Evolutionary conservation across 2,888 invertebrate species (phyloP).

Genomic region (Cephus nigrinus): DNA sequence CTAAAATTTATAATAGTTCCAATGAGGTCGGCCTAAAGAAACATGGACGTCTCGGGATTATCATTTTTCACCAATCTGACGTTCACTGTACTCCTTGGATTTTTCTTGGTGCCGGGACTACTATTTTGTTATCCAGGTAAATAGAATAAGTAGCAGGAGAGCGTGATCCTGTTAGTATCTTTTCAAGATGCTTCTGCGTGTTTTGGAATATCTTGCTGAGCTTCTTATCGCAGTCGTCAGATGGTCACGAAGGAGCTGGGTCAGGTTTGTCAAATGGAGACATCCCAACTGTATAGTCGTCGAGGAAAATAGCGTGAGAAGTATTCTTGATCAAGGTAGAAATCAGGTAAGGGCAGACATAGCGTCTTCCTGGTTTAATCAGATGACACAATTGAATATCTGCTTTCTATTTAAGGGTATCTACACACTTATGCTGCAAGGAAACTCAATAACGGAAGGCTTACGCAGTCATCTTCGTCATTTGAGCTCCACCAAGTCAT

Average conservation of each 20-base stretch:
- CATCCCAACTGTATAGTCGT: slow-evolving; percentile 53
- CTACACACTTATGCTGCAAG: slow-evolving; percentile 57
- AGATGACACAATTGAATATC: neutral
- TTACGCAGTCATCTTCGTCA: slow-evolving; percentile 48
- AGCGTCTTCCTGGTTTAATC: neutral
- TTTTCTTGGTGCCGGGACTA: slow-evolving; percentile 32
- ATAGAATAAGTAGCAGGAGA: neutral
- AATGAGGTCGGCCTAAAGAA: neutral
- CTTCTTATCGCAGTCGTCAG: slow-evolving; percentile 46
- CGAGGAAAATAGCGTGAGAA: slow-evolving; percentile 51
- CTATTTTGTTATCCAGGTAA: slow-evolving; percentile 42
- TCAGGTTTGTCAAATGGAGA: slow-evolving; percentile 57
- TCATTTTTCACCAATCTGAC: slow-evolving; percentile 34
- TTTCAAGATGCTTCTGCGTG: neutral
- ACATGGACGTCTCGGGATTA: slow-evolving; percentile 29
- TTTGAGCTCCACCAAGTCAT: slow-evolving; percentile 65
- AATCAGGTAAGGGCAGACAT: slow-evolving; percentile 50
- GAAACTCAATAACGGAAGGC: slow-evolving; percentile 48
- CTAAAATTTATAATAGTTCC: neutral
- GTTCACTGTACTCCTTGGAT: slow-evolving; percentile 28
- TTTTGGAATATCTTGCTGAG: slow-evolving; percentile 1
- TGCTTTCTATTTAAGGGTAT: slow-evolving; percentile 49
- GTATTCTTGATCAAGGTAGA: slow-evolving; percentile 57
- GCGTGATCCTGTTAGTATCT: neutral
- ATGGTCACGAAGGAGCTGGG: slow-evolving; percentile 54